A percentile compares a stretch with the other conserved stretches of the same genome.
phyloP scores from a whole-genome alignment of 1,140 invertebrate species.

The Latrodectus geometricus region DNA sequence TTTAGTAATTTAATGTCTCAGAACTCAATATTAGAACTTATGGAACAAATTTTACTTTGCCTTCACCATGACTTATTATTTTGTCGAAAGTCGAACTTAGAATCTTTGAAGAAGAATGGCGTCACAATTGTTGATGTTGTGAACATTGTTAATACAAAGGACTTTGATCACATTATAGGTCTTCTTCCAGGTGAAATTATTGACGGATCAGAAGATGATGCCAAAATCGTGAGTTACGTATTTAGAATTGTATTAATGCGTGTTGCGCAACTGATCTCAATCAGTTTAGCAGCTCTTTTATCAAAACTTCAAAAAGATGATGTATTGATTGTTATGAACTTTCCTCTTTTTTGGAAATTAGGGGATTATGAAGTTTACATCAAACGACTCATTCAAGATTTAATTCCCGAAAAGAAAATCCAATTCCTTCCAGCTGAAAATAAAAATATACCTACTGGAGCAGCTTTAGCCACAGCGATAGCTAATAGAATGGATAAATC shows the following conservation, averaged over 20 bases:
- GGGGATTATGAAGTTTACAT: slow-evolving; percentile 30
- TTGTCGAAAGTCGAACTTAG: slow-evolving; percentile 7
- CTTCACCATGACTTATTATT: slow-evolving; percentile 16
- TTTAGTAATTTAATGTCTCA: slow-evolving; percentile 5
- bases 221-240: slow-evolving; percentile 10
- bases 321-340: slow-evolving; percentile 11
- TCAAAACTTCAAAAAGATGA: slow-evolving; percentile 9
- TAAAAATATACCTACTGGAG: neutral
- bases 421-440: slow-evolving; percentile 7
- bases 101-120: neutral
- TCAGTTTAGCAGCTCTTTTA: slow-evolving; percentile 6
- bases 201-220: slow-evolving; percentile 25
- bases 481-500: neutral
- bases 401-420: slow-evolving; percentile 31
- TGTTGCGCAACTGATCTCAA: neutral
- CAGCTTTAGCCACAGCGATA: slow-evolving; percentile 19
- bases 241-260: slow-evolving; percentile 1
- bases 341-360: neutral
- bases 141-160: neutral
- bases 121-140: neutral
- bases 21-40: slow-evolving; percentile 3
- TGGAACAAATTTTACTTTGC: neutral
- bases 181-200: slow-evolving; percentile 12
- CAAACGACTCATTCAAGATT: neutral
- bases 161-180: neutral